Conservation (phyloP, 1,140 invertebrate genomes). For the Metopolophium dirhodum region DNA sequence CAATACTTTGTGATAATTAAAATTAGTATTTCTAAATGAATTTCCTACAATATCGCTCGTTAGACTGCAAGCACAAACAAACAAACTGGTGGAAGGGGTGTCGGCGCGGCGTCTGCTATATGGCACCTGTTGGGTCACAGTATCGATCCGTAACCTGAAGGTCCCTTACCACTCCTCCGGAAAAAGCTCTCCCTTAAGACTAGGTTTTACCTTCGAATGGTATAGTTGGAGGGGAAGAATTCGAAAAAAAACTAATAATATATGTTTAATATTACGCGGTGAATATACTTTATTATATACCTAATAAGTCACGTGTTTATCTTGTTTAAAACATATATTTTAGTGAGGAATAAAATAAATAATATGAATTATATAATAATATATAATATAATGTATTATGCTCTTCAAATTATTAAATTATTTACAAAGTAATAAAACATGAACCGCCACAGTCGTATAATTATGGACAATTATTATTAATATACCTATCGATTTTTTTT, state of each 20-base stretch:
- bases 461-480: not conserved
- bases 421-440: not conserved
- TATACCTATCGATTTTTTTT: not conserved
- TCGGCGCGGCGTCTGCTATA: constrained; percentile 30
- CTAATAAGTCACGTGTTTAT: not conserved
- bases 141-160: constrained; percentile 25
- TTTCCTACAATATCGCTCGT: not conserved
- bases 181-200: not conserved
- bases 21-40: not conserved
- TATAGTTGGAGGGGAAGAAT: not conserved
- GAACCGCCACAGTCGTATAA: not conserved
- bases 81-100: not conserved
- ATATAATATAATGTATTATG: not conserved
- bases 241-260: constrained; percentile 3
- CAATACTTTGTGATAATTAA: not conserved
- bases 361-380: not conserved
- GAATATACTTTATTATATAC: not conserved
- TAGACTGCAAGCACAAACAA: not conserved
- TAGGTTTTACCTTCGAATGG: not conserved
- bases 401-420: not conserved
- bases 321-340: not conserved
- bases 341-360: not conserved
- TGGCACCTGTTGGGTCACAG: constrained; percentile 53
- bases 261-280: not conserved
- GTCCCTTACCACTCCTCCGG: constrained; percentile 5